Evolutionary conservation across 35 echinoderm and acorn worm genomes (phyloP).

Genomic region (Anneissia japonica): DNA sequence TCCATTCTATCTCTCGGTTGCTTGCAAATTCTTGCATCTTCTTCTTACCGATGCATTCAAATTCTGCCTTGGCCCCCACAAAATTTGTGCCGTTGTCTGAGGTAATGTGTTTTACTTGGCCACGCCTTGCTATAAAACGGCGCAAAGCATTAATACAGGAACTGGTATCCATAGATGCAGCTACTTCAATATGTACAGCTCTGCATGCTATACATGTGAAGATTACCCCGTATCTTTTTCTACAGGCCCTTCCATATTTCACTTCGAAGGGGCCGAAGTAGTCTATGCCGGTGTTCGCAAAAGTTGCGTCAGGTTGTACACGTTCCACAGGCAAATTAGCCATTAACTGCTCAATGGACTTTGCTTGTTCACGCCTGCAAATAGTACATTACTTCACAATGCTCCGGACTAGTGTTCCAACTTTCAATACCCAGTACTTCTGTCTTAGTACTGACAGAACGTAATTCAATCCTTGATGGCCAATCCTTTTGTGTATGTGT

Average conservation of each 20-base stretch:
- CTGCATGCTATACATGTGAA: constrained; percentile 18
- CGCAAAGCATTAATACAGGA: constrained; percentile 36
- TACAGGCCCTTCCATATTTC: not conserved
- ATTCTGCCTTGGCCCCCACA: constrained; percentile 1
- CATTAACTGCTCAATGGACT: too few species aligned
- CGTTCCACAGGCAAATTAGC: not conserved
- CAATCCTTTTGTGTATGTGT: constrained; percentile 8
- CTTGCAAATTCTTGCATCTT: not conserved
- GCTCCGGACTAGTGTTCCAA: too few species aligned
- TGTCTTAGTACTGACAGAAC: constrained; percentile 26
- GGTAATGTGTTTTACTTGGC: constrained; percentile 12
- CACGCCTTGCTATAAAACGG: constrained; percentile 31
- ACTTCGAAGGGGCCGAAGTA: constrained; percentile 16
- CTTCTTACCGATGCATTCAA: not conserved
- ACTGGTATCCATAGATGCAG: constrained; percentile 11
- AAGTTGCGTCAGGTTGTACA: constrained; percentile 18
- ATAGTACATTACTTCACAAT: too few species aligned
- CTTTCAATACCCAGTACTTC: constrained; percentile 59
- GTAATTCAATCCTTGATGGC: constrained; percentile 34
- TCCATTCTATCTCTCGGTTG: not conserved
- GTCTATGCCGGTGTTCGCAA: constrained; percentile 13
- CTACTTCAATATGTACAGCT: constrained; percentile 32
- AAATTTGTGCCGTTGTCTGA: constrained; percentile 42
- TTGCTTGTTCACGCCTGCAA: too few species aligned
- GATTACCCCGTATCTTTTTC: constrained; percentile 5